Evolutionary conservation across 2,113 vertebrate species (phyloP).

Genomic region (Gopherus flavomarginatus): DNA sequence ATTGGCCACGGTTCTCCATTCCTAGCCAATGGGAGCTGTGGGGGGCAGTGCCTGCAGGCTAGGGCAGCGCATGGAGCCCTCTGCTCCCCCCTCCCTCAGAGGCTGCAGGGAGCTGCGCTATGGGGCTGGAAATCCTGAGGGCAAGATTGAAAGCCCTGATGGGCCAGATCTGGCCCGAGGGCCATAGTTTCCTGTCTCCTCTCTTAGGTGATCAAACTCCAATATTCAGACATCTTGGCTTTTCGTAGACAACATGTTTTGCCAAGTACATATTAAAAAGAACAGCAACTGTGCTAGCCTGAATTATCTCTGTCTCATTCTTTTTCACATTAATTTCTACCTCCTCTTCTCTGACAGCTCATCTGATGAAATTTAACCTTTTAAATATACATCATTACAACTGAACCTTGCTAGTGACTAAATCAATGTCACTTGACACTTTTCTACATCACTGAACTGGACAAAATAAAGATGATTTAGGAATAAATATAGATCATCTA

Average conservation of each 20-base stretch:
- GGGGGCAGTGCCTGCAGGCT: too few species aligned
- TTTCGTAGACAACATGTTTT: background rate
- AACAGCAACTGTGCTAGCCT: background rate
- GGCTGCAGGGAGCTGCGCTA: too few species aligned
- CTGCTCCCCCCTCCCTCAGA: too few species aligned
- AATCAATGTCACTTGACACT: background rate
- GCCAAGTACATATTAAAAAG: background rate
- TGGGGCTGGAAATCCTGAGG: too few species aligned
- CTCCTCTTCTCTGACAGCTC: background rate
- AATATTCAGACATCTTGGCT: background rate
- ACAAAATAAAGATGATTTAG: background rate
- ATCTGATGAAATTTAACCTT: background rate
- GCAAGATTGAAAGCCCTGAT: too few species aligned
- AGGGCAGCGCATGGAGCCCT: too few species aligned
- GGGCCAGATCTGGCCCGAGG: too few species aligned
- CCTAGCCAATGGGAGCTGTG: too few species aligned
- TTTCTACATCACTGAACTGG: background rate
- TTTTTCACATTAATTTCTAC: background rate
- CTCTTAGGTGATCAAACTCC: background rate
- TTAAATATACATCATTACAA: background rate
- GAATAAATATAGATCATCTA: background rate
- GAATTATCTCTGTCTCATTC: background rate
- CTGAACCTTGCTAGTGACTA: background rate
- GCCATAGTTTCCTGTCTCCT: too few species aligned
- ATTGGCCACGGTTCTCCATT: too few species aligned